Conservation (phyloP, 2,797 vertebrate genomes). For the Bradypus variegatus region DNA sequence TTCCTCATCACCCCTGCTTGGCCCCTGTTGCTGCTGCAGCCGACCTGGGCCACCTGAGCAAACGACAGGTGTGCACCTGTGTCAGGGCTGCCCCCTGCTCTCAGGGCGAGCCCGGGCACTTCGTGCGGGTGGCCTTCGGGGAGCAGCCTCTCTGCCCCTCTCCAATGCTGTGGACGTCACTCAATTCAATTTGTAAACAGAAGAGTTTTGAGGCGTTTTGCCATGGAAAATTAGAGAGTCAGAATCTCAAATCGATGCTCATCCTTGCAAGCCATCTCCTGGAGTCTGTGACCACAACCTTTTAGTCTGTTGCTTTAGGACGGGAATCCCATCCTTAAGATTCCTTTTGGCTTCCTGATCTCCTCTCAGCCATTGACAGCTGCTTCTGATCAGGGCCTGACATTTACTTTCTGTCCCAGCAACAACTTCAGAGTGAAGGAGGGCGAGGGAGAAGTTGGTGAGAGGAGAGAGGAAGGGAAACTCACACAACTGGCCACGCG, state of each 20-base stretch:
- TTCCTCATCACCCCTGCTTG: constrained; percentile 43
- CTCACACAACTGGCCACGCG: background rate
- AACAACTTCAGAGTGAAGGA: background rate
- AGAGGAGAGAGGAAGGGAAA: background rate
- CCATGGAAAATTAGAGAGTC: background rate
- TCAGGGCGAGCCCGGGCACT: background rate
- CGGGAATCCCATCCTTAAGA: background rate
- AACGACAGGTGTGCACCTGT: constrained; percentile 48
- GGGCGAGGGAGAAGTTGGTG: background rate
- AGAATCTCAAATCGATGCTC: background rate
- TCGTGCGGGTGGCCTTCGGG: background rate
- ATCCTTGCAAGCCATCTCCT: background rate
- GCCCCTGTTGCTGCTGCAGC: constrained; percentile 33
- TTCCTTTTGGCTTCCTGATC: background rate
- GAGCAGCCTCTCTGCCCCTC: background rate
- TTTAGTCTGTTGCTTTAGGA: background rate
- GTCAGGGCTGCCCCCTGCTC: constrained; percentile 28
- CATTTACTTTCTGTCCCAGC: background rate
- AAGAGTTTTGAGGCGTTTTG: background rate
- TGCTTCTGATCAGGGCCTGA: background rate
- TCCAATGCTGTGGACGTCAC: background rate
- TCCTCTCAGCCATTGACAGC: background rate
- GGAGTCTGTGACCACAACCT: background rate
- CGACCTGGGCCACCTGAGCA: constrained; percentile 54
- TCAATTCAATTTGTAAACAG: background rate